phyloP scores from a whole-genome alignment of 2,797 vertebrate species.

The Clarias laeviceps region DNA sequence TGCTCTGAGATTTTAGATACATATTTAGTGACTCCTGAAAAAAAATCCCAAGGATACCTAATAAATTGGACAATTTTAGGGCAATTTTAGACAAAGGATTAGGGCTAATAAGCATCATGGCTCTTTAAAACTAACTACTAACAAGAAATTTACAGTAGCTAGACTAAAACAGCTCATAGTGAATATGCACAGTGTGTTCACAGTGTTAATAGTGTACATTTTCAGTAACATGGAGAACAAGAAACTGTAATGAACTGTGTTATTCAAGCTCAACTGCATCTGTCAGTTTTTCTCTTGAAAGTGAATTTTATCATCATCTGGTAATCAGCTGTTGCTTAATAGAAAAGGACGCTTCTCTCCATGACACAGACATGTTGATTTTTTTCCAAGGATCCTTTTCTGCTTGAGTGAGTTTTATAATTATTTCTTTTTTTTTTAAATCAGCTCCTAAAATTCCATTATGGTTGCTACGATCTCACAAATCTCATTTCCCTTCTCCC shows the following conservation, averaged over 20 bases:
- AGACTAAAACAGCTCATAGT: neutral
- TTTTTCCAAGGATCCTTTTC: conserved; percentile 42
- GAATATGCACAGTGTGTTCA: neutral
- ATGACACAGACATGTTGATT: conserved; percentile 34
- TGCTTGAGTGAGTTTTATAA: conserved; percentile 30
- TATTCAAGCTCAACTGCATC: conserved; percentile 14
- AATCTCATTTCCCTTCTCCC: conserved; percentile 20
- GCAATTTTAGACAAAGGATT: neutral
- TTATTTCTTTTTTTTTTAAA: conserved; percentile 37
- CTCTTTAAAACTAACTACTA: conserved; percentile 11
- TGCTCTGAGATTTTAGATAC: neutral
- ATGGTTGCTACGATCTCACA: conserved; percentile 15
- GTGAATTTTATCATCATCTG: conserved; percentile 40
- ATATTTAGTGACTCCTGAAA: neutral
- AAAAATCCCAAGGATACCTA: neutral
- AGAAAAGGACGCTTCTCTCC: conserved; percentile 38
- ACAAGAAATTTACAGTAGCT: neutral
- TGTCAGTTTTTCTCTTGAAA: conserved; percentile 32
- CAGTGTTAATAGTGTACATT: neutral
- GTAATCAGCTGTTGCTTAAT: conserved; percentile 38
- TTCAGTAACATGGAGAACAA: neutral
- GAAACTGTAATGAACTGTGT: neutral
- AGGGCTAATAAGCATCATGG: neutral
- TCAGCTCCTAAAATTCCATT: conserved; percentile 30
- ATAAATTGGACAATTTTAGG: neutral